Conservation (phyloP, 2,888 invertebrate genomes). For the Stenichneumon culpator region DNA sequence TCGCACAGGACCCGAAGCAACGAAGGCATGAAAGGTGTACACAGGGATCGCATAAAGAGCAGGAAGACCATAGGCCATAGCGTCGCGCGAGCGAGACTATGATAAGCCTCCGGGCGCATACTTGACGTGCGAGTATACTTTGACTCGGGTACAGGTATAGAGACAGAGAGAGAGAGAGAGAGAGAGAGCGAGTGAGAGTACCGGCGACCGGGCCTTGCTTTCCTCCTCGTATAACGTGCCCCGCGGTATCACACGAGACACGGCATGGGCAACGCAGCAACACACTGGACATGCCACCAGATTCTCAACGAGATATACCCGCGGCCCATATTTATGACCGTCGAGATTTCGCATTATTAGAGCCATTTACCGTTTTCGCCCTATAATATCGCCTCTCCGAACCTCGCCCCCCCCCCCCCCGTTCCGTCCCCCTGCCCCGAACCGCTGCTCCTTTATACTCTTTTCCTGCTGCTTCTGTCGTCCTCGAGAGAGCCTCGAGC, state of each 20-base stretch:
- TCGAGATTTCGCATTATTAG: constrained; percentile 85
- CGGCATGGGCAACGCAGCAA: constrained; percentile 75
- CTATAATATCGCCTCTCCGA: constrained; percentile 78
- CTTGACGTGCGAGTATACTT: constrained; percentile 77
- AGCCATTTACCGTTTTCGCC: constrained; percentile 83
- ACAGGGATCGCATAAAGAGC: constrained; percentile 78
- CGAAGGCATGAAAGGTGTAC: constrained; percentile 40
- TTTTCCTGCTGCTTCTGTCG: constrained; percentile 34
- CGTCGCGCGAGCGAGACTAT: constrained; percentile 69
- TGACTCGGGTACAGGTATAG: constrained; percentile 48
- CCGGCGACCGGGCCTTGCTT: constrained; percentile 69
- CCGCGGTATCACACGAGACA: constrained; percentile 82
- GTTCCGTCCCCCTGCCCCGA: constrained; percentile 13
- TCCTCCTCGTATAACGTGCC: constrained; percentile 74
- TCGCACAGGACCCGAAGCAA: constrained; percentile 43
- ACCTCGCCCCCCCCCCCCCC: neutral
- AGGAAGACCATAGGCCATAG: constrained; percentile 79
- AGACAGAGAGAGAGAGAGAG: constrained; percentile 38
- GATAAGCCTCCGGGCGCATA: constrained; percentile 73
- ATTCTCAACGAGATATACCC: constrained; percentile 81
- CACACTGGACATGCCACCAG: constrained; percentile 81
- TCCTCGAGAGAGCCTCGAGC: constrained; percentile 20
- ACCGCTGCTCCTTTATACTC: constrained; percentile 26
- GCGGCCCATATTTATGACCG: constrained; percentile 83
- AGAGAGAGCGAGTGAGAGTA: constrained; percentile 64